Conservation (phyloP, 2,888 invertebrate genomes). For the Lithosia quadra region DNA sequence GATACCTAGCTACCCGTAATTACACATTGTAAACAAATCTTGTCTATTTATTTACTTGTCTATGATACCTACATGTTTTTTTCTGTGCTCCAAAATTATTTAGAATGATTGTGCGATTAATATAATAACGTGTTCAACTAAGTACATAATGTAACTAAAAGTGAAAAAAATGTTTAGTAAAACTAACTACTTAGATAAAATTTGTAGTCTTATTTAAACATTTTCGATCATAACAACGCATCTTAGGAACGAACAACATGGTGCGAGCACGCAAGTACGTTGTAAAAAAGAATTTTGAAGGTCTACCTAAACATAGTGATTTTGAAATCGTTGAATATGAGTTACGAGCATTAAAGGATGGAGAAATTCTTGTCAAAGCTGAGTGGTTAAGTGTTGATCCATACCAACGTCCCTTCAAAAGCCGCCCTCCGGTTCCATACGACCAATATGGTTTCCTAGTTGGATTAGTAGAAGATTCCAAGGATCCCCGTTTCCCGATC, state of each 20-base stretch:
- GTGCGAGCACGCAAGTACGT: conserved; percentile 80
- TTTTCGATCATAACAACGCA: no score
- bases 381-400: conserved; percentile 67
- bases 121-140: neutral
- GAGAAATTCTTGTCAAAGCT: conserved; percentile 65
- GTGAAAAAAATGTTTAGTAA: neutral
- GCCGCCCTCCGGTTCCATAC: conserved; percentile 53
- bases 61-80: no score
- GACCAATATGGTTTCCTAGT: conserved; percentile 65
- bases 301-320: conserved; percentile 85
- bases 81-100: no score
- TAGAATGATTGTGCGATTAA: neutral
- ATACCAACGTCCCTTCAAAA: conserved; percentile 49
- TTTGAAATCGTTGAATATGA: conserved; percentile 87
- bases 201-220: neutral
- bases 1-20: no score
- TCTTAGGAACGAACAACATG: no score
- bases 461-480: conserved; percentile 86
- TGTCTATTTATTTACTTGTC: no score
- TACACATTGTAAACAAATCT: no score
- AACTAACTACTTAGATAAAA: neutral
- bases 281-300: conserved; percentile 82
- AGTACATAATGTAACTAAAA: neutral
- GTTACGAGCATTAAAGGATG: conserved; percentile 46
- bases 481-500: conserved; percentile 86